Conservation (phyloP, 1,140 invertebrate species). For the Ceratitis capitata region DNA sequence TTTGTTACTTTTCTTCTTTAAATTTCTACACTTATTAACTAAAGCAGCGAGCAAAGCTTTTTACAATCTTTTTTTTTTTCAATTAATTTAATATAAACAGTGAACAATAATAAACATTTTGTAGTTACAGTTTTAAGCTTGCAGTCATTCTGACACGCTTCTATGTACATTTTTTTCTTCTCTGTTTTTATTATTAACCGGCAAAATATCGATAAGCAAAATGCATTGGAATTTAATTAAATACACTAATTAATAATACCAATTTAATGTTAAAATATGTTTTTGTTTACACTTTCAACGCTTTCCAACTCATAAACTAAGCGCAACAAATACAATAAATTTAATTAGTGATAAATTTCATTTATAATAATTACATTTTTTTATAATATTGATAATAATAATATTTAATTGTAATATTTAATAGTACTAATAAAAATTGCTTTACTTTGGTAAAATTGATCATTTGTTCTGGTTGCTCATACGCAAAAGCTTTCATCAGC, state of each 20-base stretch:
- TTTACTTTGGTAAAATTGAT: constrained; percentile 44
- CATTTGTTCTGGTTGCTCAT: constrained; percentile 42
- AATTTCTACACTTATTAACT: neutral
- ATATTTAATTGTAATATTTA: no score
- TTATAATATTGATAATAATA: neutral
- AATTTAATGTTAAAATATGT: neutral
- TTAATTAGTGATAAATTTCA: neutral
- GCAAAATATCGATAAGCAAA: neutral
- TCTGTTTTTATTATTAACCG: neutral
- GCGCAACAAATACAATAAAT: constrained; percentile 5
- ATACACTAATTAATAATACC: constrained; percentile 1
- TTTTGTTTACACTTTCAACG: neutral
- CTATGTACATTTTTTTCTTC: neutral
- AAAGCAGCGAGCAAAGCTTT: neutral
- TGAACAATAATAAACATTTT: constrained; percentile 1
- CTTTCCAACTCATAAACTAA: neutral
- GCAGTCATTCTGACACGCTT: neutral
- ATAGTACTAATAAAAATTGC: constrained; percentile 40
- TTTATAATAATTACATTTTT: neutral
- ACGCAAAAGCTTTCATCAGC: neutral
- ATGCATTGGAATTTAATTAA: neutral
- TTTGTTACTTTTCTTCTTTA: neutral
- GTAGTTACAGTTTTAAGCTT: neutral
- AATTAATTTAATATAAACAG: neutral
- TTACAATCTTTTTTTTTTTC: neutral